Evolutionary conservation across 2,888 invertebrate species (phyloP), one percentile per base, ranked within the genome.

Genomic region (Adela reaumurella): DNA sequence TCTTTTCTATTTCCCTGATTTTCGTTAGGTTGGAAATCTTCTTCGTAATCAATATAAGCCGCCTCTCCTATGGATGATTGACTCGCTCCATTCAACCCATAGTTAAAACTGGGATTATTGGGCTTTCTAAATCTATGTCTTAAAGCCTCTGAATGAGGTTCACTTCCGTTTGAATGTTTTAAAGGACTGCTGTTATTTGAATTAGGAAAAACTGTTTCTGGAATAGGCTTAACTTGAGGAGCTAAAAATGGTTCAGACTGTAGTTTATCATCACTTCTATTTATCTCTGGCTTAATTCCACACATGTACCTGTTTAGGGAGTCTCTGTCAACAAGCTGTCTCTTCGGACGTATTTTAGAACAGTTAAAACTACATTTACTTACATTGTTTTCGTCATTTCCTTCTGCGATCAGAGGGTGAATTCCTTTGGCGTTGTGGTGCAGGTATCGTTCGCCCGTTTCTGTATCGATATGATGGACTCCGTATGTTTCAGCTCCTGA

Each of bases 341-440:
- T 35, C 14, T 35, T 35, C 6, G 3, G 6, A 14, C 35, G 8
- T 11, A 14, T 35, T 35, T 14, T 3, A 11, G 4, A 4, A 35
- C 35, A 35, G 3, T 35, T 14, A 14, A 14, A 35, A 14, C 14
- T 35, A 14, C 35, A 35, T 3, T 62, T 73, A 76, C 77, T 77
- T 72, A 78, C 77, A 55, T 69, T 66, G 17, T 74, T 43, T 2
- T 19, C n/a, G 19, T 43, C 68, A 19, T 70, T 68, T 47, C 64
- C 68, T 53, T 77, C 74, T 54, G 65, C 65, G 49, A 61, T 58
- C 52, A 77, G 61, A 60, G 73, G 76, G 48, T 72, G 72, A 3
- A 77, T 62, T 14, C 73, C 76, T 19, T 60, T 58, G 17, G 61
- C 59, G 45, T 65, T 66, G 47, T 69, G 62, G 44, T 71, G 70